Evolutionary conservation across 2,113 vertebrate genomes (phyloP).

Genomic region (Erythrocebus patas): DNA sequence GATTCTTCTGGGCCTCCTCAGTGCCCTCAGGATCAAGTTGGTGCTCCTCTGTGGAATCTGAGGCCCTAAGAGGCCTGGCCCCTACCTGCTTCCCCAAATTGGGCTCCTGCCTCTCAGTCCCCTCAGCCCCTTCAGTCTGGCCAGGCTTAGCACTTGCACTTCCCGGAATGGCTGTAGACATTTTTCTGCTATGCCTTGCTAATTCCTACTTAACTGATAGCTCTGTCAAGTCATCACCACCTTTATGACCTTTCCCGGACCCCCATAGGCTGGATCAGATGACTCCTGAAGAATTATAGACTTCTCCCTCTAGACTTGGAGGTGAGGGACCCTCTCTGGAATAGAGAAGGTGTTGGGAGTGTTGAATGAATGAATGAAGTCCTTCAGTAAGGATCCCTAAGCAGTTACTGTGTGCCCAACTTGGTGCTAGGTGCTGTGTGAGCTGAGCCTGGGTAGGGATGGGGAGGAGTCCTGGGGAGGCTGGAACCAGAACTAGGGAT

Average conservation of each 20-base stretch:
- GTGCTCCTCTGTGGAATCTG: background rate
- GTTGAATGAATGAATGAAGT: background rate
- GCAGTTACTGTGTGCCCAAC: background rate
- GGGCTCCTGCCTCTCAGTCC: background rate
- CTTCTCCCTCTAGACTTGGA: background rate
- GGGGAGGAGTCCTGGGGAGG: background rate
- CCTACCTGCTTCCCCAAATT: background rate
- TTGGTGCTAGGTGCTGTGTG: background rate
- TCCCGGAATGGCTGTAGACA: background rate
- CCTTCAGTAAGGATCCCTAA: background rate
- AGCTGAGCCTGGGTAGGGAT: background rate
- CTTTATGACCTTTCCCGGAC: background rate
- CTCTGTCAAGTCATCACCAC: background rate
- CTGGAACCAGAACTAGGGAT: background rate
- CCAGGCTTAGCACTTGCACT: background rate
- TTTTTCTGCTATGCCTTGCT: background rate
- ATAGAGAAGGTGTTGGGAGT: background rate
- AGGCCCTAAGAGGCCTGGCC: background rate
- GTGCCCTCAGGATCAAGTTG: background rate
- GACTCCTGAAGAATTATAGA: background rate
- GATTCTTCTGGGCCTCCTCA: background rate
- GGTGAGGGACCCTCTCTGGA: background rate
- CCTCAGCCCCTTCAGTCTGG: background rate
- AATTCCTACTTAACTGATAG: background rate
- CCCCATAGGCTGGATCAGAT: background rate